Conservation (phyloP, 2,888 invertebrate genomes). For the Caenorhabditis sinica region DNA sequence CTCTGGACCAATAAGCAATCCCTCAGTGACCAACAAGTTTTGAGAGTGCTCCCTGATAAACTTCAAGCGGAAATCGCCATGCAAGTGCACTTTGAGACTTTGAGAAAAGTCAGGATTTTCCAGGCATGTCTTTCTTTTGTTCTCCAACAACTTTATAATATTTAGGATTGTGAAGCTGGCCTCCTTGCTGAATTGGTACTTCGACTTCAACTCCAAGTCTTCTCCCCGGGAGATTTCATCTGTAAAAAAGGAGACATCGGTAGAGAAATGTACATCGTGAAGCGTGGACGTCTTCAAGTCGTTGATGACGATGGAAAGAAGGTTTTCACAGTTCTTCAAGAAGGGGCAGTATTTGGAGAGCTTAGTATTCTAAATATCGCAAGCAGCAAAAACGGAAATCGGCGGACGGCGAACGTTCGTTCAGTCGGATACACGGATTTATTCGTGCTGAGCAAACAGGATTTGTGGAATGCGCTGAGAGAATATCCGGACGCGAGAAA, state of each 20-base stretch:
- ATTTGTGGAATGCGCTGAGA: constrained; percentile 92
- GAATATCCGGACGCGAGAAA: constrained; percentile 86
- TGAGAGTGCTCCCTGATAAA: constrained; percentile 91
- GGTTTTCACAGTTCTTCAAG: constrained; percentile 91
- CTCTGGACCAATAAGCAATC: constrained; percentile 91
- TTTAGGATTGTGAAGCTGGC: constrained; percentile 94
- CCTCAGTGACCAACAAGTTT: constrained; percentile 91
- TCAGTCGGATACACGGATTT: constrained; percentile 95
- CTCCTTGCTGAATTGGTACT: constrained; percentile 94
- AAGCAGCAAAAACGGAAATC: constrained; percentile 92
- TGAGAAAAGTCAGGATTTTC: constrained; percentile 92
- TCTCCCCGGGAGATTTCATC: constrained; percentile 91
- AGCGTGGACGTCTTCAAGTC: constrained; percentile 88
- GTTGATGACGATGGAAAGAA: constrained; percentile 89
- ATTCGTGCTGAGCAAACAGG: constrained; percentile 94
- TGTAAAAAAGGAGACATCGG: constrained; percentile 98
- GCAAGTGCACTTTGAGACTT: constrained; percentile 94
- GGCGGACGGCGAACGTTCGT: constrained; percentile 95
- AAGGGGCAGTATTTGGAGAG: constrained; percentile 97
- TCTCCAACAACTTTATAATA: not conserved
- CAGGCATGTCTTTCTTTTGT: constrained; percentile 67
- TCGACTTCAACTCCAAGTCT: constrained; percentile 92
- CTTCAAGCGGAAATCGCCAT: constrained; percentile 97
- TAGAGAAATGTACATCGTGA: constrained; percentile 98
- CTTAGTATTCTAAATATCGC: constrained; percentile 93